Base-by-base conservation (phyloP, 2,888 invertebrate species). In the Lithophane socia region DNA sequence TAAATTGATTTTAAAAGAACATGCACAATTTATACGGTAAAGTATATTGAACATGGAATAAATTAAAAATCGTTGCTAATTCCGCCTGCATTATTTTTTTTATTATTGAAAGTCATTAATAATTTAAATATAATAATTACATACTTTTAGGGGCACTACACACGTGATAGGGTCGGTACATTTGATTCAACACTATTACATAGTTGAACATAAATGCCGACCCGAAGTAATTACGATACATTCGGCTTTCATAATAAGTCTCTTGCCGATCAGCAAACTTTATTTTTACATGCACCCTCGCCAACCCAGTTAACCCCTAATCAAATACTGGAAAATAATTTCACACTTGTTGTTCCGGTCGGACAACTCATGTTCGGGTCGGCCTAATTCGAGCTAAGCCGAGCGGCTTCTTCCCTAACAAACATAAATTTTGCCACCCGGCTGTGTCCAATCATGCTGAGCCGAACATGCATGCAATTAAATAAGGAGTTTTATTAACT, bases 1-100 rank as follows among this genome's bases (percentile, higher is more conserved):
- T 29, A 52, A 73, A 78, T 78, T 52, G 78, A 78, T 78, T 78
- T 44, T 7, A 16, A 37, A 44, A 3, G 4, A n/a, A 73, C 74
- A 65, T 9, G 49, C 8, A 24, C 21, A 80, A 72, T 42, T 49
- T 64, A 21, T 44, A 44, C 56, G 74, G 21, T 74, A 18, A 58
- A 58, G 12, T 58, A 9, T 64, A 37, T n/a, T 81, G 37, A 21
- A 81, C 82, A 81, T 2, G 37, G 44, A 44, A 58, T 24, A 21
- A 80, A 81, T 73, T 73, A 65, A 58, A 64, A 65, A 3, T n/a
- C 2, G 49, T 56, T 63, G 44, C 21, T 63, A 72, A 63, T 64
- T 56, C 16, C 44, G 10, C 9, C 0, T 13, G 54, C 10, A 68
- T 7, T 5, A 1, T 42, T 24, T 61, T n/a, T 49, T 4, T 37